A percentile compares a stretch with the other conserved stretches of the same genome.
Evolutionary conservation across 2,797 vertebrate species (phyloP).

Genomic region (Chelon auratus): DNA sequence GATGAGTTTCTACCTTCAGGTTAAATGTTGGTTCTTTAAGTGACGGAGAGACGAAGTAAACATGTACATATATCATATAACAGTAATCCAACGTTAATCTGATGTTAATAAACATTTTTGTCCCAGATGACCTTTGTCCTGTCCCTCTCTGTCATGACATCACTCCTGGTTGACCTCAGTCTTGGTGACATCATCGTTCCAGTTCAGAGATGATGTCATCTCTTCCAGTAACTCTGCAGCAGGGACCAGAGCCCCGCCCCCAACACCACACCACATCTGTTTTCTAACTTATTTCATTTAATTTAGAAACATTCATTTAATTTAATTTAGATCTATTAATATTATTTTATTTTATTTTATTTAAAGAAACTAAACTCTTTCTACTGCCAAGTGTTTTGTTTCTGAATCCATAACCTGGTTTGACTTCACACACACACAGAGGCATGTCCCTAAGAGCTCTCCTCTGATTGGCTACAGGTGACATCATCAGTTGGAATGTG

Average conservation of each 20-base stretch:
- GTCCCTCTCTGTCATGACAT: slow-evolving; percentile 40
- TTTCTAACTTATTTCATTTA: too few relatives aligned
- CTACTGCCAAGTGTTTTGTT: too few relatives aligned
- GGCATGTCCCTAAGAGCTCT: slow-evolving; percentile 28
- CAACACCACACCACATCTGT: background rate
- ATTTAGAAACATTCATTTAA: background rate
- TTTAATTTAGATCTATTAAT: too few relatives aligned
- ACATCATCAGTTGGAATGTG: slow-evolving; percentile 71
- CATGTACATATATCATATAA: too few relatives aligned
- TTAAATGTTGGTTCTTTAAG: too few relatives aligned
- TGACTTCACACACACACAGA: slow-evolving; percentile 1
- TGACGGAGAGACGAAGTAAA: too few relatives aligned
- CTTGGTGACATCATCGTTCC: slow-evolving; percentile 45
- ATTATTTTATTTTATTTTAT: too few relatives aligned
- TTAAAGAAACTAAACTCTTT: too few relatives aligned
- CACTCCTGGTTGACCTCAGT: slow-evolving; percentile 6
- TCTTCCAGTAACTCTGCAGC: slow-evolving; percentile 44
- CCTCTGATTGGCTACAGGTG: slow-evolving; percentile 73
- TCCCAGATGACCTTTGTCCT: background rate
- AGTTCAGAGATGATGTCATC: slow-evolving; percentile 57
- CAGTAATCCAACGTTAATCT: too few relatives aligned
- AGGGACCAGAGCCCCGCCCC: slow-evolving; percentile 30
- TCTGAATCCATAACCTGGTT: too few relatives aligned
- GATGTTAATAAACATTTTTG: too few relatives aligned
- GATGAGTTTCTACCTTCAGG: too few relatives aligned